These are phyloP conservation scores for Balearica regulorum DNA, from an alignment of 2,797 vertebrate genomes.

Conservation along the genomic window DNA sequence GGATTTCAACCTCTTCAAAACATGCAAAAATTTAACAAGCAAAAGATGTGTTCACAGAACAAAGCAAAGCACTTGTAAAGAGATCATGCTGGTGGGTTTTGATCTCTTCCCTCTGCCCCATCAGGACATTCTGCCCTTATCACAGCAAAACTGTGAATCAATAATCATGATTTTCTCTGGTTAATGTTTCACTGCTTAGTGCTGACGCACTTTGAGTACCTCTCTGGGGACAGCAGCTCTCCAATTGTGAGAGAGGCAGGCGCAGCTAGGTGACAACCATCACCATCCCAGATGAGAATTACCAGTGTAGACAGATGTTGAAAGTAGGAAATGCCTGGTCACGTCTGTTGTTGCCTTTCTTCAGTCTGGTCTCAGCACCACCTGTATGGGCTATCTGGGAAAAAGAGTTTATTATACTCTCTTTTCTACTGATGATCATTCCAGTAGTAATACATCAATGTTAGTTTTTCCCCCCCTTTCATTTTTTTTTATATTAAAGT, in stretches of 20 bases:
- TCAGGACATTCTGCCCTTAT: neutral
- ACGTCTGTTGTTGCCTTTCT: neutral
- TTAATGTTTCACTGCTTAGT: neutral
- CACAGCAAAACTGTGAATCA: neutral
- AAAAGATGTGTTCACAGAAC: neutral
- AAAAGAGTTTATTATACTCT: neutral
- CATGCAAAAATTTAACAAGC: neutral
- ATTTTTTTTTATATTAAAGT: neutral
- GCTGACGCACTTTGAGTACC: accelerated
- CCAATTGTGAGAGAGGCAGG: neutral
- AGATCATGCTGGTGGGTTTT: neutral
- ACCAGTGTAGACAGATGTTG: neutral
- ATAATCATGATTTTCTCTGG: neutral
- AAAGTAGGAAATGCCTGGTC: neutral
- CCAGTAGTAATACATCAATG: neutral
- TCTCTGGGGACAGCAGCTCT: neutral
- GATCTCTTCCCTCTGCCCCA: neutral
- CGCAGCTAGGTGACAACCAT: neutral
- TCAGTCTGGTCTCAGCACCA: neutral
- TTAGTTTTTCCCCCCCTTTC: neutral
- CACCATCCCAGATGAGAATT: neutral
- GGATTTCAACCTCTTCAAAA: neutral
- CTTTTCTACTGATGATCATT: neutral
- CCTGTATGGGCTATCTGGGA: neutral
- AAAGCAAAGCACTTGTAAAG: neutral